Base-by-base conservation (phyloP, 2,797 vertebrate species). In the Betta splendens region DNA sequence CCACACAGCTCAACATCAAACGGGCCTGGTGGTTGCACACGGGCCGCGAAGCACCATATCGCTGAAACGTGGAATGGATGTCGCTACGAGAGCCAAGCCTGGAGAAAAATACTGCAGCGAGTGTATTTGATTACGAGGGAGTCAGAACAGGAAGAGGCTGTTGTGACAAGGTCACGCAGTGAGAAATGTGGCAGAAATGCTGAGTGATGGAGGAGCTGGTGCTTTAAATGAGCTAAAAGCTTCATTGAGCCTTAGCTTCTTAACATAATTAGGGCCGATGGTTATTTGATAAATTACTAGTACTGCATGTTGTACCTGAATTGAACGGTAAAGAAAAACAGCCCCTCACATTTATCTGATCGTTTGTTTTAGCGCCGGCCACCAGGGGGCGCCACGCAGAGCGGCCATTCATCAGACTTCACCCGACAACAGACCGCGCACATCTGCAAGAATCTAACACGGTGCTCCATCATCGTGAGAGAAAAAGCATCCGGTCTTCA, bases 151-250 rank as follows among this genome's bases (percentile, higher is more conserved):
- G 35, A 48, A 47, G 55, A 47, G 15, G 31, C 18, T 0, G 16
- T 9, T 17, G 20, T 7, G 38, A 16, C 22, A 9, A 33, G 47
- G 37, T 18, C 49, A 55, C 55, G 49, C 51, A 68, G 49, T 62
- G 67, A 55, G 60, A 58, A 37, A 50, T 10, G 40, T 56, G 55
- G 56, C 46, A 53, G 43, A 76, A 53, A 48, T 39, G 28, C 40
- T 56, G 52, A 67, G 52, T 44, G 70, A 65, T 53, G 26, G 44
- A 64, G 39, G 7, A 43, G 73, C 25, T 66, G 50, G 66, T 65
- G 51, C 37, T 64, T 60, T 68, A 70, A 72, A 69, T 69, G 64
- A 63, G 54, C 58, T 67, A 72, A 76, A 79, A 79, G 66, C 62
- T 54, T 61, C 48, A 47, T 39, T 72, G 67, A 69, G 56, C 62